Conservation (phyloP, 2,113 vertebrate species). For the Grantiella picta region DNA sequence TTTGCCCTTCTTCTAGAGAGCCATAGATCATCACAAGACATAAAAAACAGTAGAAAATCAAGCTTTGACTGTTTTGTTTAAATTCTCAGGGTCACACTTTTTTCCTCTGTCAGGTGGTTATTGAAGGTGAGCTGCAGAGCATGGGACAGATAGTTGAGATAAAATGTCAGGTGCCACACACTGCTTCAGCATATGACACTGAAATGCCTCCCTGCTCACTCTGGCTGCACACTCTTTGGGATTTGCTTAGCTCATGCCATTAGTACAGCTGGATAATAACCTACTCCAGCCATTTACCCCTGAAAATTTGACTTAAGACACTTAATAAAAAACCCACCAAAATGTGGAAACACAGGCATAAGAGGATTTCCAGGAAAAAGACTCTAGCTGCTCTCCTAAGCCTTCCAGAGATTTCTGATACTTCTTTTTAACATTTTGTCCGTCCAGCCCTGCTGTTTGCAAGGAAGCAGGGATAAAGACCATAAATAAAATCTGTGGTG, state of each 20-base stretch:
- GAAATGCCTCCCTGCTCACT: neutral
- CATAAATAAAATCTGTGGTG: neutral
- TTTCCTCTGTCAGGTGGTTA: neutral
- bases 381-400: neutral
- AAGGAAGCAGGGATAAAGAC: neutral
- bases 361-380: neutral
- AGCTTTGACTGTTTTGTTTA: neutral
- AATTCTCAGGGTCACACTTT: neutral
- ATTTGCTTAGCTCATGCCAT: neutral
- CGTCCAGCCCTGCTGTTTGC: neutral
- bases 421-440: neutral
- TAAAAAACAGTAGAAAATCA: neutral
- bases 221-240: neutral
- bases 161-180: neutral
- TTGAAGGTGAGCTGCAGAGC: neutral
- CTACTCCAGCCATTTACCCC: neutral
- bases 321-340: neutral
- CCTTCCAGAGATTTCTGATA: neutral
- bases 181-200: neutral
- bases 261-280: neutral
- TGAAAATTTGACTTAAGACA: neutral
- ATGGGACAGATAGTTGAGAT: neutral
- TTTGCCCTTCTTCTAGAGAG: neutral
- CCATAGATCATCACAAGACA: neutral
- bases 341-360: neutral